A percentile compares a stretch with the other conserved stretches of the same genome.
Evolutionary conservation across 2,113 vertebrate species (phyloP).

Genomic region (Bostrychus sinensis): DNA sequence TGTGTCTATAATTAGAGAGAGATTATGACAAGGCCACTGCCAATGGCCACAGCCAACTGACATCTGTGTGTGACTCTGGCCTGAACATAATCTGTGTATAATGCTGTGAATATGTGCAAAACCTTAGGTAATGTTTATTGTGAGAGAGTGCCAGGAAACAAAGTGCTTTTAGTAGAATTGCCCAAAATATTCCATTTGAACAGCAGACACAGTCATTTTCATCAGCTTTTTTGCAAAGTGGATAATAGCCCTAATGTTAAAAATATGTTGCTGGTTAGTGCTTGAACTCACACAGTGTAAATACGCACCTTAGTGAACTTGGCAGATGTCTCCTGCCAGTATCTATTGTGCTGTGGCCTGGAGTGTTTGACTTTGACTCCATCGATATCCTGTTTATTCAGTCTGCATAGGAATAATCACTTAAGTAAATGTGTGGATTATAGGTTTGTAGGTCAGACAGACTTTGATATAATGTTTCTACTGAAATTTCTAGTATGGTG

Average conservation of each 20-base stretch:
- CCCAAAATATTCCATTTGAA: neutral
- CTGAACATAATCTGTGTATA: constrained; percentile 66
- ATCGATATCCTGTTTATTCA: constrained; percentile 77
- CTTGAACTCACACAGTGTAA: constrained; percentile 48
- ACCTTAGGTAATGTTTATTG: constrained; percentile 71
- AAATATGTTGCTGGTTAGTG: constrained; percentile 46
- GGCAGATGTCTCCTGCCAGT: constrained; percentile 64
- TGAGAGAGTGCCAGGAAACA: constrained; percentile 43
- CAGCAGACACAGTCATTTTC: neutral
- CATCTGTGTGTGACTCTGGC: constrained; percentile 58
- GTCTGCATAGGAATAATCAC: constrained; percentile 72
- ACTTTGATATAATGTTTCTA: constrained; percentile 26
- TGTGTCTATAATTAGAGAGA: constrained; percentile 79
- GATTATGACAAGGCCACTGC: constrained; percentile 69
- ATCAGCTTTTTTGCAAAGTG: neutral
- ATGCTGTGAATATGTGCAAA: constrained; percentile 45
- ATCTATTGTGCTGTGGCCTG: constrained; percentile 54
- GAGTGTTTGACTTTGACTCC: constrained; percentile 63
- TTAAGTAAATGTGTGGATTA: constrained; percentile 67
- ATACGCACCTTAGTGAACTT: constrained; percentile 61
- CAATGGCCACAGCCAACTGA: constrained; percentile 66
- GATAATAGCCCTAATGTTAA: neutral
- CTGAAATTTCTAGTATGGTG: neutral
- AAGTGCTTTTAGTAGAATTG: neutral
- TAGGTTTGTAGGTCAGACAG: constrained; percentile 60